phyloP scores from a whole-genome alignment of 1,140 invertebrate species.

The Mylabris phalerata region DNA sequence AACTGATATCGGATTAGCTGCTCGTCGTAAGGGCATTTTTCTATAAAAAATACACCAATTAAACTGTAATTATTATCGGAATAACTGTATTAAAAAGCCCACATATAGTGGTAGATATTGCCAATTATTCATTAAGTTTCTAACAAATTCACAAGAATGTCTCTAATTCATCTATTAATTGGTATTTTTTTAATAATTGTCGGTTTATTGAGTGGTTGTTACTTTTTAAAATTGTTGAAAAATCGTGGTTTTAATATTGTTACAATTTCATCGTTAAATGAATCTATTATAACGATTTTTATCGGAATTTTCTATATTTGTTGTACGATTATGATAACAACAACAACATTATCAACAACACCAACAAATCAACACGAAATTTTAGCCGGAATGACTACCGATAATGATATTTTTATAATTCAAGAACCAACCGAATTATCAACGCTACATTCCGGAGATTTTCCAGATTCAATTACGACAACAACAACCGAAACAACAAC shows the following conservation, averaged over 20 bases:
- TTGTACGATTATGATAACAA: constrained; percentile 10
- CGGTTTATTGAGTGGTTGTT: constrained; percentile 7
- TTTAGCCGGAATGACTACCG: neutral
- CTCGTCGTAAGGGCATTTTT: constrained; percentile 37
- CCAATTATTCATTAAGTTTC: neutral
- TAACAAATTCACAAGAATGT: constrained; percentile 11
- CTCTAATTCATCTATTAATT: constrained; percentile 15
- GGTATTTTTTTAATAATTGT: constrained; percentile 10
- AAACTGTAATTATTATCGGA: neutral
- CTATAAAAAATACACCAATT: neutral
- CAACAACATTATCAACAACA: neutral
- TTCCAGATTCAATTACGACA: neutral
- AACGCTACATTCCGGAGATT: constrained; percentile 1
- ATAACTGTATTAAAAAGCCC: constrained; percentile 4
- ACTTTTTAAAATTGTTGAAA: constrained; percentile 15
- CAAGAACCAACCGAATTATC: neutral
- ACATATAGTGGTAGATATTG: neutral
- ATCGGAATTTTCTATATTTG: constrained; percentile 20
- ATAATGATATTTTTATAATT: constrained; percentile 1
- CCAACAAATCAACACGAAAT: neutral
- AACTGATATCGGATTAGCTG: constrained; percentile 33
- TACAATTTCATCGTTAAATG: constrained; percentile 6
- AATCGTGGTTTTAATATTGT: constrained; percentile 1
- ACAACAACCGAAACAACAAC: neutral
- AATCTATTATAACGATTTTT: constrained; percentile 16